Evolutionary conservation across 2,888 invertebrate genomes (phyloP), one percentile per base, ranked within the genome.

Genomic region (Crocallis elinguaria): DNA sequence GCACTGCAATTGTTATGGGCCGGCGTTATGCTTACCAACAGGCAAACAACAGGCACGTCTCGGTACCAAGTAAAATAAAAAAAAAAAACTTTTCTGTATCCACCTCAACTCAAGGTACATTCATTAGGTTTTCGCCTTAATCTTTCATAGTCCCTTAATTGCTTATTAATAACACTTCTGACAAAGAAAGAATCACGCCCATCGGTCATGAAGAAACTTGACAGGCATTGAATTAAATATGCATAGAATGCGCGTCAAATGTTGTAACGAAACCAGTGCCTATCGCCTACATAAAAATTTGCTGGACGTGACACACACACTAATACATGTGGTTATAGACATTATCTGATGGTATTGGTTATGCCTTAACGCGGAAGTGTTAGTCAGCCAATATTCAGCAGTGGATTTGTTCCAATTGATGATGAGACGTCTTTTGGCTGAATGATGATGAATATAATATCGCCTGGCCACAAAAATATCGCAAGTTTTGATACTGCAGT

Each of bases 121-220:
- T 1, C 1, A 5, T 9, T 14, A 13, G 1, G 12, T 21, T 12
- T 23, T 12, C n/a, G 12, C 16, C 16, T 29, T 7, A 2, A 8
- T 39, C 37, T 43, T 27, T 48, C 35, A 19, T 35, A 44, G 43
- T 49, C 33, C 29, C 48, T 32, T 45, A 57, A 60, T 57, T 52
- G 51, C 45, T 41, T 53, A 61, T 61, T 59, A 64, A 62, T 62
- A 37, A 59, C 60, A 41, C 37, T 38, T 49, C 37, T 45, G 45
- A 45, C 39, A 49, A 44, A 46, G 14, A 48, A 21, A 54, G 29
- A 54, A 55, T 55, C 55, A 58, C 60, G 76, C 78, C 77, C 74
- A 81, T 80, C 80, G 71, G 78, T 79, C 84, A 79, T 69, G 73
- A 73, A 75, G 77, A 76, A 75, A 75, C 77, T 67, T 66, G 71